These are phyloP conservation scores for Spheniscus mendiculus DNA, from an alignment of 2,113 vertebrate genomes.

Conservation along the genomic window DNA sequence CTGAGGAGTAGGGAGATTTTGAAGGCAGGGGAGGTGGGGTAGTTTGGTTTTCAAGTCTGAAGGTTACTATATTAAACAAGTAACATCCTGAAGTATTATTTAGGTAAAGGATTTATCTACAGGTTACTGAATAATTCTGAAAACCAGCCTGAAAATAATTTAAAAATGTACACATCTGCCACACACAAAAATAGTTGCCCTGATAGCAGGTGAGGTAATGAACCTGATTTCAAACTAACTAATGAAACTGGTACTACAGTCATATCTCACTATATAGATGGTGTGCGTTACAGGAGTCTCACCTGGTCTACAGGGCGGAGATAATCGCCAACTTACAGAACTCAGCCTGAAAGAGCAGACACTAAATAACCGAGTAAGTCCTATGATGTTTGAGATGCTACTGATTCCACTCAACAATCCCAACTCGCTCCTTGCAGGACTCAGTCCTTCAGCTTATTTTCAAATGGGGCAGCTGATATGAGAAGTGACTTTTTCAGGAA, in stretches of 20 bases:
- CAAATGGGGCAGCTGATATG: not conserved
- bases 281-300: not conserved
- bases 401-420: not conserved
- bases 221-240: not conserved
- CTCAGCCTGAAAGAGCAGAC: not conserved
- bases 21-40: not conserved
- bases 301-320: not conserved
- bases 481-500: not conserved
- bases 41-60: not conserved
- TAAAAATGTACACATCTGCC: not conserved
- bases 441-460: not conserved
- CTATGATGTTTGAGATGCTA: not conserved
- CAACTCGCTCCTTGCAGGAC: not conserved
- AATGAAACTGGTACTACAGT: not conserved
- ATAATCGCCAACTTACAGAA: not conserved
- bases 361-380: not conserved
- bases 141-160: not conserved
- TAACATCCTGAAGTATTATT: not conserved
- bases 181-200: not conserved
- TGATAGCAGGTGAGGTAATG: not conserved
- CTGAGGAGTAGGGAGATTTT: not conserved
- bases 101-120: not conserved
- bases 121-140: not conserved
- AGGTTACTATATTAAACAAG: not conserved
- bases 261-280: not conserved